These are phyloP conservation scores for Catharus minimus DNA, from an alignment of 2,113 vertebrate genomes.

Conservation along the genomic window DNA sequence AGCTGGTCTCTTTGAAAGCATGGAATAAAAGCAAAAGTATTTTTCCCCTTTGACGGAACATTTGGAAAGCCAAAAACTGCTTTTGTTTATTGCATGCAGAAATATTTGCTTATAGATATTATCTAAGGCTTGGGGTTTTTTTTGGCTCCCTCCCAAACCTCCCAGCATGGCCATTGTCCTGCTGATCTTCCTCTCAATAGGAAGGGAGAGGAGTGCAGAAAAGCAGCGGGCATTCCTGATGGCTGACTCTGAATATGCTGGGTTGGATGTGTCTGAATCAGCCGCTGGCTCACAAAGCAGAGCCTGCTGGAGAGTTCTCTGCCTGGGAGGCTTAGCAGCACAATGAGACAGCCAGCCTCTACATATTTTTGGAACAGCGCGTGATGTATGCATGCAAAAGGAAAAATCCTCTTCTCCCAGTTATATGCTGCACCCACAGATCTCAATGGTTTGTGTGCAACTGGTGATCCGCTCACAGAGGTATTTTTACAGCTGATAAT, in stretches of 20 bases:
- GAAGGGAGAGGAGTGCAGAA: neutral
- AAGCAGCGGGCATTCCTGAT: neutral
- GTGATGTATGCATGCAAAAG: neutral
- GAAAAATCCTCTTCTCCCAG: neutral
- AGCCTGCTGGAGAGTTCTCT: neutral
- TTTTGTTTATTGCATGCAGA: neutral
- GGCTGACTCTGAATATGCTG: slow-evolving; percentile 32
- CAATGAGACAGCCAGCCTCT: slow-evolving; percentile 58
- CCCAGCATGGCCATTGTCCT: neutral
- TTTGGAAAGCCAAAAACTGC: neutral
- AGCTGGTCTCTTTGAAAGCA: neutral
- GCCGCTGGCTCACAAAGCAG: neutral
- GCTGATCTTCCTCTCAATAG: slow-evolving; percentile 35
- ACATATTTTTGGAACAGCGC: slow-evolving; percentile 57
- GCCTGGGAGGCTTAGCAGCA: slow-evolving; percentile 32
- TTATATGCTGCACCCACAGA: neutral
- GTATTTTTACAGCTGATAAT: neutral
- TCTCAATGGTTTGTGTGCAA: neutral
- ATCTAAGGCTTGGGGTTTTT: neutral
- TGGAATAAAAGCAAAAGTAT: neutral
- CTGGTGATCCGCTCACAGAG: neutral
- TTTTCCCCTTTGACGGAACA: neutral
- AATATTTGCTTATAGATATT: neutral
- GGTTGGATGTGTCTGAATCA: slow-evolving; percentile 1
- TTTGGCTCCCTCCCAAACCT: neutral